Evolutionary conservation across 2,888 invertebrate genomes (phyloP), one percentile per base, ranked within the genome.

Genomic region (Cordylochernes scorpioides): DNA sequence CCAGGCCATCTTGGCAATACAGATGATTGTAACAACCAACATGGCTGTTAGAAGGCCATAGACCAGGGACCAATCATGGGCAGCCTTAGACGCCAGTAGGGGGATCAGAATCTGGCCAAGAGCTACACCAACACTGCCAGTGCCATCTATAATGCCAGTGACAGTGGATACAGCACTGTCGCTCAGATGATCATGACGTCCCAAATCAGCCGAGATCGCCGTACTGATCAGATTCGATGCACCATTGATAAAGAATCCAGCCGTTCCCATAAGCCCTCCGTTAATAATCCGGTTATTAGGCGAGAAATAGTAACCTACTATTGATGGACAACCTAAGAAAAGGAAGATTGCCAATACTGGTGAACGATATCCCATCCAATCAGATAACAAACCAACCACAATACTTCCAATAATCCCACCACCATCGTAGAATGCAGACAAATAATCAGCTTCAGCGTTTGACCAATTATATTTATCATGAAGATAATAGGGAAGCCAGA

Each of bases 401-500:
- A 8, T 22, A 12, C 28, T 29, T 30, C 53, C 57, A 29, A 56
- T 42, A 33, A 59, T 57, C n/a, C 58, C 58, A 14, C 59, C 59
- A 24, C 57, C 46, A 44, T 59, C 59, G 43, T 58, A 59, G 52
- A 53, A 58, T 26, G 53, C 52, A 8, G 57, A 54, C 29, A 59
- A 44, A 28, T 50, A 42, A 42, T 58, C 59, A 7, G 58, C 51
- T 21, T 41, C 44, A 2, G 45, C 39, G 32, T 56, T 51, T 8
- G 31, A 24, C 55, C 53, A 53, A 3, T 36, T 26, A 37, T 46
- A 52, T 8, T 44, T 39, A 18, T 44, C 48, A 16, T 45, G 45
- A 19, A 59, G 43, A 39, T 59, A 59, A 34, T 49, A 52, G 12
- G 59, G 58, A 30, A 59, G 43, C 59, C 59, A 59, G 46, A 58